Percentiles rank a stretch among this genome's conserved stretches.
Evolutionary conservation across 1,140 invertebrate species (phyloP).

Genomic region (Lepeophtheirus salmonis): DNA sequence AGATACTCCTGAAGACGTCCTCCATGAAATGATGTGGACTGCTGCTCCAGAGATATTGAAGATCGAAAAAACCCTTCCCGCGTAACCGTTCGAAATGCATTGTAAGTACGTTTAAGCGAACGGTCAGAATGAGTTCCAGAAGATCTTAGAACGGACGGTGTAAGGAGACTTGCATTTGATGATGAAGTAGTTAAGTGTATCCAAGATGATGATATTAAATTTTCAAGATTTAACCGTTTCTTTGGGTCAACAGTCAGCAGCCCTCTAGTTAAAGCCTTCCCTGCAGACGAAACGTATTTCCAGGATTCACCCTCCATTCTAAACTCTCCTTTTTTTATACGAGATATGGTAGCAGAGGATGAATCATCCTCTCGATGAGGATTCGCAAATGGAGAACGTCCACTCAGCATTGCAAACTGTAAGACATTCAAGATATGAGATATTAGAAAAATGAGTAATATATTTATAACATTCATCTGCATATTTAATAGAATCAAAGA

Average conservation of each 20-base stretch:
- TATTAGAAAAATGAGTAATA: slow-evolving; percentile 15
- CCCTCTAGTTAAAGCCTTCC: slow-evolving; percentile 53
- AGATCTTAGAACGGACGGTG: slow-evolving; percentile 33
- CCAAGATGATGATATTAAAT: slow-evolving; percentile 46
- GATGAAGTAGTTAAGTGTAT: slow-evolving; percentile 28
- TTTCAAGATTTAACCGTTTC: slow-evolving; percentile 44
- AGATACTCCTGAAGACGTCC: slow-evolving; percentile 2
- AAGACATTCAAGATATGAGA: slow-evolving; percentile 22
- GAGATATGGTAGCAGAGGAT: slow-evolving; percentile 48
- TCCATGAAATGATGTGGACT: slow-evolving; percentile 23
- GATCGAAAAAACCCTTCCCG: slow-evolving; percentile 41
- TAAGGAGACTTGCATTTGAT: slow-evolving; percentile 34
- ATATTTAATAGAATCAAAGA: slow-evolving; percentile 1
- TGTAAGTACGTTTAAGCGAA: slow-evolving; percentile 38
- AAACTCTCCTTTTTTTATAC: slow-evolving; percentile 56
- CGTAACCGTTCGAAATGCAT: slow-evolving; percentile 47
- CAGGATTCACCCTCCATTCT: slow-evolving; percentile 48
- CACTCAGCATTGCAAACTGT: slow-evolving; percentile 66
- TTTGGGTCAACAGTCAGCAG: slow-evolving; percentile 58
- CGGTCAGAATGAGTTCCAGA: slow-evolving; percentile 27
- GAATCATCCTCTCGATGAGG: slow-evolving; percentile 40
- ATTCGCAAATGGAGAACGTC: slow-evolving; percentile 52
- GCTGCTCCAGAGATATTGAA: too few relatives aligned
- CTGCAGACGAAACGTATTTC: slow-evolving; percentile 46
- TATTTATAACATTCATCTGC: not conserved